Evolutionary conservation across 2,113 vertebrate species (phyloP).

Genomic region (Desmodus rotundus): DNA sequence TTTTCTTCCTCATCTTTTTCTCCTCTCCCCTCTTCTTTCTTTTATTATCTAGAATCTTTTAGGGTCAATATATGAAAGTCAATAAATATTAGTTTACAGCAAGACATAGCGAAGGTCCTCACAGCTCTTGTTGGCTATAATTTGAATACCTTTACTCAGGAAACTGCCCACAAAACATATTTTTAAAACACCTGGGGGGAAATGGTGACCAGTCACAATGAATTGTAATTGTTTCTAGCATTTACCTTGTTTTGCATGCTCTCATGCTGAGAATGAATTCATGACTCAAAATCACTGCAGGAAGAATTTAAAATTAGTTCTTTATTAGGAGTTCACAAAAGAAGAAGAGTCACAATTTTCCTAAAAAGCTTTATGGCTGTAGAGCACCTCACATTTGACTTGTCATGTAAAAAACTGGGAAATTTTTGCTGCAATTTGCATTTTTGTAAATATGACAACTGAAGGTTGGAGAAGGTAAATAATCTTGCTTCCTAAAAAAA

Average conservation of each 20-base stretch:
- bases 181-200: neutral
- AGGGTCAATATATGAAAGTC: neutral
- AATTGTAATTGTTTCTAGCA: neutral
- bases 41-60: neutral
- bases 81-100: neutral
- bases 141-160: neutral
- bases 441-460: constrained; percentile 45
- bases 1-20: neutral
- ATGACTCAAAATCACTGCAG: neutral
- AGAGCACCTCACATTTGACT: neutral
- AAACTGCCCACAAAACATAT: neutral
- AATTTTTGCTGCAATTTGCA: neutral
- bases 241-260: neutral
- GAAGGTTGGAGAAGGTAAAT: neutral
- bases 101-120: neutral
- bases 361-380: neutral
- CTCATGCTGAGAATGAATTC: neutral
- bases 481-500: constrained; percentile 3
- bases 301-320: constrained; percentile 2
- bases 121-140: neutral
- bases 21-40: neutral
- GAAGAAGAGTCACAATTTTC: neutral
- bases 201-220: neutral
- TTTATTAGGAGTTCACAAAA: neutral
- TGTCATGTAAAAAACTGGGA: neutral